These are phyloP conservation scores for Theocolax elegans DNA, from an alignment of 1,140 invertebrate genomes.

Conservation along the genomic window DNA sequence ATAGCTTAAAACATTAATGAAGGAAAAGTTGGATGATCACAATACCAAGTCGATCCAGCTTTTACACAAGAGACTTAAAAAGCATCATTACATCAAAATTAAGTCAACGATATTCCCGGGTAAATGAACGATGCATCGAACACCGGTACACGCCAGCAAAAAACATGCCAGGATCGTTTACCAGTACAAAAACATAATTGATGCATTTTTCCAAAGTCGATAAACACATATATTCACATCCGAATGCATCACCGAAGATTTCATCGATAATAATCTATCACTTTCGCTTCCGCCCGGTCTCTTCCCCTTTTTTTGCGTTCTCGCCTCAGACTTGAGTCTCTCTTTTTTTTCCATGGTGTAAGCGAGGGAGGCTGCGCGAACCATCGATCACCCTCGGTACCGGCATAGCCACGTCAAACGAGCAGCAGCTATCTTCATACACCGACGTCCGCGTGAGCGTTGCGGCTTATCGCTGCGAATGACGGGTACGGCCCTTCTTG, in stretches of 20 bases:
- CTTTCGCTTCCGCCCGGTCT: constrained; percentile 20
- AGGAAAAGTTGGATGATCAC: too few species aligned
- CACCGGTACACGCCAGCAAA: too few species aligned
- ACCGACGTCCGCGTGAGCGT: too few species aligned
- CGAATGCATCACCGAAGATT: not conserved
- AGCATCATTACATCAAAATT: too few species aligned
- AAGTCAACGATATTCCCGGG: too few species aligned
- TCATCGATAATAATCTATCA: constrained; percentile 35
- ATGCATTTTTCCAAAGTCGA: constrained; percentile 20
- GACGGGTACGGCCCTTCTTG: not conserved
- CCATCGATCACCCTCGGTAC: constrained; percentile 21
- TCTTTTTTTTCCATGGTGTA: too few species aligned
- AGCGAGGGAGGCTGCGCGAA: too few species aligned
- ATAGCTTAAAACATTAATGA: too few species aligned
- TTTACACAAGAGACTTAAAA: too few species aligned
- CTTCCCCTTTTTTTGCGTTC: constrained; percentile 3
- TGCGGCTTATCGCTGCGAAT: constrained; percentile 25
- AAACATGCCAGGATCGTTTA: too few species aligned
- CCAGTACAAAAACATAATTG: constrained; percentile 22
- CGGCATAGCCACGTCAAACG: constrained; percentile 1
- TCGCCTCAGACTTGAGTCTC: not conserved
- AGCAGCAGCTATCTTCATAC: constrained; percentile 19
- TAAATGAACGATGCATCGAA: too few species aligned
- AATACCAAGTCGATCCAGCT: too few species aligned
- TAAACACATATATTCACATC: constrained; percentile 14